Conservation (phyloP, 2,113 vertebrate genomes). For the Mormoops blainvillei region DNA sequence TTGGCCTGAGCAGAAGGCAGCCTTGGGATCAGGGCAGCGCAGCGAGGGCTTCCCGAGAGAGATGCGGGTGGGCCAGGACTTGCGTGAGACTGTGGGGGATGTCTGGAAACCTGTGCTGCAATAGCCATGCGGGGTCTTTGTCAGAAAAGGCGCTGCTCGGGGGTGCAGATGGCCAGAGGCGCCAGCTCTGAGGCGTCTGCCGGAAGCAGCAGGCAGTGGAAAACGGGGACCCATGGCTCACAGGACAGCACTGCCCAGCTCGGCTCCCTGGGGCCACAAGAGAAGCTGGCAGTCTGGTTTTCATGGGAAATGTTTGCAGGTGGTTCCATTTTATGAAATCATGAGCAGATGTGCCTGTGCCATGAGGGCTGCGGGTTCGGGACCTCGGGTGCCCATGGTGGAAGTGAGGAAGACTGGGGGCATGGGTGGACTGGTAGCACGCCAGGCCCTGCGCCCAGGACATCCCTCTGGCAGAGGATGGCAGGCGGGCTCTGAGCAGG, state of each 20-base stretch:
- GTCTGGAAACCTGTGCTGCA: background rate
- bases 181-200: background rate
- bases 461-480: too few species aligned
- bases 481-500: background rate
- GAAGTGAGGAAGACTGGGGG: background rate
- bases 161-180: accelerated
- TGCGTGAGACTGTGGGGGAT: accelerated
- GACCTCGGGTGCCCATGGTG: background rate
- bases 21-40: background rate
- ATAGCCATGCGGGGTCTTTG: background rate
- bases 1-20: background rate
- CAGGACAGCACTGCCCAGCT: background rate
- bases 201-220: background rate
- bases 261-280: accelerated
- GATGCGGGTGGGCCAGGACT: background rate
- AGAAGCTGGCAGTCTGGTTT: background rate
- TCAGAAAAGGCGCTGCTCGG: background rate
- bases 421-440: background rate
- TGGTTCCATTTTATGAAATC: background rate
- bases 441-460: background rate
- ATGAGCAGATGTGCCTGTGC: background rate
- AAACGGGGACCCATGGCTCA: background rate
- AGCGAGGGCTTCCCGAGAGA: background rate
- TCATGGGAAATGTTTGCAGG: background rate
- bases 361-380: background rate